Conservation (phyloP, 2,113 vertebrate species). For the Poeciliopsis prolifica region DNA sequence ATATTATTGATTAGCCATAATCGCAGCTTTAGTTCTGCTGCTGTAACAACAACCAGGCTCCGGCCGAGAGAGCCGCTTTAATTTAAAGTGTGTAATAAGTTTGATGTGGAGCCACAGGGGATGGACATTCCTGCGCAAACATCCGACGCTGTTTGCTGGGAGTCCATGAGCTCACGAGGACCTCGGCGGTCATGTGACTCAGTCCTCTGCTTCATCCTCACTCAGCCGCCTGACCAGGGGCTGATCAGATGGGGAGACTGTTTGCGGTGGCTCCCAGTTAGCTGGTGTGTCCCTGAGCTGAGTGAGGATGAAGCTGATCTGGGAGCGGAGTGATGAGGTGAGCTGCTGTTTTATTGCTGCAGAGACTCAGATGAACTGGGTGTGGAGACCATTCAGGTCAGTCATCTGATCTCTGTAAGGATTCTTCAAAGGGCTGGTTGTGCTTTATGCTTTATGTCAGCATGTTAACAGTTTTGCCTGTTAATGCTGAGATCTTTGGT, state of each 20-base stretch:
- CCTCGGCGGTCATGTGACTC: slow-evolving; percentile 38
- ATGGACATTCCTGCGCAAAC: slow-evolving; percentile 33
- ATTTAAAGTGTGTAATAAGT: background rate
- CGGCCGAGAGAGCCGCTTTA: too few relatives aligned
- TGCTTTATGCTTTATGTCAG: too few relatives aligned
- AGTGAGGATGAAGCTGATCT: slow-evolving; percentile 36
- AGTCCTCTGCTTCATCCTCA: slow-evolving; percentile 7
- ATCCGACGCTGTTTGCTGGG: background rate
- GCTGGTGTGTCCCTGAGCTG: background rate
- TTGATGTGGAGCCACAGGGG: background rate
- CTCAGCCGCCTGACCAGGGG: background rate
- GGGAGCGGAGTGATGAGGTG: slow-evolving; percentile 25
- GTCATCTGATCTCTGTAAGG: too few relatives aligned
- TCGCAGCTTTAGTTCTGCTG: too few relatives aligned
- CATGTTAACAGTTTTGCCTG: too few relatives aligned
- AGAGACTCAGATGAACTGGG: too few relatives aligned
- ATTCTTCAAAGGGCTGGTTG: too few relatives aligned
- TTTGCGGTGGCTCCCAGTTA: slow-evolving; percentile 9
- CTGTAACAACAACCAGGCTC: too few relatives aligned
- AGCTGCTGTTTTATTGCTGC: slow-evolving; percentile 1
- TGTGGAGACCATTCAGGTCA: too few relatives aligned
- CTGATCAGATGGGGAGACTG: background rate
- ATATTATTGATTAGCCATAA: too few relatives aligned
- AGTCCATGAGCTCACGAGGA: slow-evolving; percentile 49
- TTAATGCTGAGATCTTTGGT: too few relatives aligned